Evolutionary conservation across 2,888 invertebrate species (phyloP).

Genomic region (Callinectes sapidus): DNA sequence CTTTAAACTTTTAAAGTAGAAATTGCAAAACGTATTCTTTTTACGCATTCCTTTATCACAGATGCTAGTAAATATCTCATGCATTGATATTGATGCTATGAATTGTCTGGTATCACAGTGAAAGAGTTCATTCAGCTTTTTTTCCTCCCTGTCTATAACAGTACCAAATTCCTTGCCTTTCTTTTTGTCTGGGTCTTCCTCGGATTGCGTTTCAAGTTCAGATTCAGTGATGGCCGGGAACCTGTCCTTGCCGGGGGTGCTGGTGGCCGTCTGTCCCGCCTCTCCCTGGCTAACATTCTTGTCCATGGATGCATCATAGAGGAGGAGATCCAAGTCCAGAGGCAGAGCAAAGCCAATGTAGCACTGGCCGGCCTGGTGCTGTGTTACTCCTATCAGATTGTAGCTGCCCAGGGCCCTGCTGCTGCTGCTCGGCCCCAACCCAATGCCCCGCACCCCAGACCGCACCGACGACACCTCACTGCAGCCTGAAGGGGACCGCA

Average conservation of each 20-base stretch:
- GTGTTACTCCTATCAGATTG: neutral
- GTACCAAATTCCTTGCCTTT: constrained; percentile 37
- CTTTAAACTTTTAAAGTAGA: too few relatives aligned
- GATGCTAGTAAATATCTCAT: too few relatives aligned
- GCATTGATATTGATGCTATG: too few relatives aligned
- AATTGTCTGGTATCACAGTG: too few relatives aligned
- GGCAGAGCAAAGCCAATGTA: constrained; percentile 72
- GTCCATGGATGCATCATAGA: constrained; percentile 61
- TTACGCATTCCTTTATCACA: too few relatives aligned
- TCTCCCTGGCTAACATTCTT: constrained; percentile 40
- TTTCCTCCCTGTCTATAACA: neutral
- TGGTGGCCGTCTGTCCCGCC: constrained; percentile 36
- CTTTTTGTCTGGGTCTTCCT: constrained; percentile 41
- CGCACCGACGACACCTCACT: constrained; percentile 69
- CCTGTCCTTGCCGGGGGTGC: constrained; percentile 58
- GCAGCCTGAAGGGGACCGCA: constrained; percentile 68
- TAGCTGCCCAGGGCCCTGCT: constrained; percentile 47
- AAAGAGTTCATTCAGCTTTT: too few relatives aligned
- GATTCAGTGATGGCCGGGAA: constrained; percentile 66
- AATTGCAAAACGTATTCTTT: too few relatives aligned
- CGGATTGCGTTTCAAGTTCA: constrained; percentile 54
- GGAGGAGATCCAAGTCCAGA: constrained; percentile 62
- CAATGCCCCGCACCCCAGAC: constrained; percentile 56
- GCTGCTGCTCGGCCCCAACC: constrained; percentile 44
- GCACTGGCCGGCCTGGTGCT: constrained; percentile 57